Evolutionary conservation across 2,888 invertebrate species (phyloP), one percentile per base, ranked within the genome.

Genomic region (Thysanoteuthis rhombus): DNA sequence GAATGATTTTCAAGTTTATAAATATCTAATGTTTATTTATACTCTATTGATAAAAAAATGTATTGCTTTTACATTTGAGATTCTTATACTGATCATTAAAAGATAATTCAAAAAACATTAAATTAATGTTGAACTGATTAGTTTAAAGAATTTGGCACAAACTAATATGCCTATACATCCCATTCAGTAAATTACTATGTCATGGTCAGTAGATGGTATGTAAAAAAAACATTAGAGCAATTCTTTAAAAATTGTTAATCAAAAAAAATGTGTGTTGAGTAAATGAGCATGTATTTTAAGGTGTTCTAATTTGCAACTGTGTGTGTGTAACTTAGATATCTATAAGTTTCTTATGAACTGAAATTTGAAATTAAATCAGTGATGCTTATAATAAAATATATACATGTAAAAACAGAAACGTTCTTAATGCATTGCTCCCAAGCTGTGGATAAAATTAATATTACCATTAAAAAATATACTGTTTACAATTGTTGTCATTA

Each of bases 151-250:
- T 75, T 52, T 52, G 52, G 52, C 52, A 52, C 52, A 52, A 52
- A 52, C 25, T n/a, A 75, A 36, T 36, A 75, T 75, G 12, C 12
- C n/a, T 52, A 52, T 52, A 75, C 8, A 8, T 75, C n/a, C 75
- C n/a, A 75, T 75, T 36, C 19, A 16, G 22, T 75, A 75, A 36
- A 3, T 19, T n/a, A 75, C 75, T 75, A 75, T 75, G n/a, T 12
- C 75, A 75, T 75, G 75, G 75, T 75, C n/a, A 75, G 75, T 75
- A 75, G 75, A 75, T 75, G 75, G 75, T 75, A 75, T 75, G 75
- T 75, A 75, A 75, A 75, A 28, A 25, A 75, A 36, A 16, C 36
- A 75, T 75, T n/a, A n/a, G 36, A n/a, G 16, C 75, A 75, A 75
- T 75, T 75, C n/a, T 0, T 10, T 36, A 75, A 75, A 75, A 75